Conservation (phyloP, 1,140 invertebrate species). For the Drosophila athabasca region DNA sequence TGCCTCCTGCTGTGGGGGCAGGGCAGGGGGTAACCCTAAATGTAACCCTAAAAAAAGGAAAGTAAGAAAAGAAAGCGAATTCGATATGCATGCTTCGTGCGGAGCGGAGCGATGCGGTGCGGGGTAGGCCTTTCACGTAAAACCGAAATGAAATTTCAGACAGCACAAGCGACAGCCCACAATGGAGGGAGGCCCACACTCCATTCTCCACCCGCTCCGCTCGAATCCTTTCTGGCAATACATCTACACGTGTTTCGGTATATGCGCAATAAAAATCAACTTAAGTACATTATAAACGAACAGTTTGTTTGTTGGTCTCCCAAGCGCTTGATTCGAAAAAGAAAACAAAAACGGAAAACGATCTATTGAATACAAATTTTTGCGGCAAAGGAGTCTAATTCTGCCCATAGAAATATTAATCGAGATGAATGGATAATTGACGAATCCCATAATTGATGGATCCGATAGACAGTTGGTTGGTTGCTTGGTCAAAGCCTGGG, state of each 20-base stretch:
- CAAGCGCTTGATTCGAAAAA: neutral
- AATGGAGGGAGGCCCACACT: neutral
- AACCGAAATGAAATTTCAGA: constrained; percentile 46
- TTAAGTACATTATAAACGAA: constrained; percentile 19
- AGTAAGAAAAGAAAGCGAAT: constrained; percentile 12
- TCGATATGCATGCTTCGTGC: constrained; percentile 47
- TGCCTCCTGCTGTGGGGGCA: too few species aligned
- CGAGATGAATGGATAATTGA: too few species aligned
- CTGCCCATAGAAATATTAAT: too few species aligned
- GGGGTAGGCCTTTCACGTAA: too few species aligned
- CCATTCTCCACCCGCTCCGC: neutral
- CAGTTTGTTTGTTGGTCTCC: neutral
- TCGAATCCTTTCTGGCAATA: constrained; percentile 10
- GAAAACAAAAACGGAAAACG: neutral
- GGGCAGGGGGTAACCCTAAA: neutral
- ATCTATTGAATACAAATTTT: neutral
- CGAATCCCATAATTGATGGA: too few species aligned
- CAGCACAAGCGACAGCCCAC: constrained; percentile 20
- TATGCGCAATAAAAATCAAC: constrained; percentile 20
- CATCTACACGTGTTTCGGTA: constrained; percentile 12
- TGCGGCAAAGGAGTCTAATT: too few species aligned
- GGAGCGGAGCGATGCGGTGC: too few species aligned
- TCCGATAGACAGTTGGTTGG: too few species aligned
- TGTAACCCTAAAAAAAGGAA: constrained; percentile 26
- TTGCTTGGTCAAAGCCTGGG: too few species aligned